Conservation (phyloP, 2,797 vertebrate species). For the Parauchenoglanis ngamensis region DNA sequence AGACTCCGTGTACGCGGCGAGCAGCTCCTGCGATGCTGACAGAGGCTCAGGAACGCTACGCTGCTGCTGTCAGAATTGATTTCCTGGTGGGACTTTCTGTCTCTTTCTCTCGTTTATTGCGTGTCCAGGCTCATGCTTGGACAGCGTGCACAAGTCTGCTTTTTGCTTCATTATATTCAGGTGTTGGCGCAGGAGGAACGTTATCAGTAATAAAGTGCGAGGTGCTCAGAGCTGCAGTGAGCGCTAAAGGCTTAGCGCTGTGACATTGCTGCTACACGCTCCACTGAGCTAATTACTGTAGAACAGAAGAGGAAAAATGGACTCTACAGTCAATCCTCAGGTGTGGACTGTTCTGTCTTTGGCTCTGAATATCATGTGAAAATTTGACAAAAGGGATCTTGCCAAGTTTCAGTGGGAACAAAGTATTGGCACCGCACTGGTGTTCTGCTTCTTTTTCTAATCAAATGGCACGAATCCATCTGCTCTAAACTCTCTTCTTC, state of each 20-base stretch:
- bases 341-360: not conserved
- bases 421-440: not conserved
- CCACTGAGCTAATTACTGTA: constrained; percentile 28
- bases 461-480: not conserved
- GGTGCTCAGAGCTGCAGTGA: not conserved
- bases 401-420: not conserved
- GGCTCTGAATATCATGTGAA: constrained; percentile 18
- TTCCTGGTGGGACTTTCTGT: not conserved
- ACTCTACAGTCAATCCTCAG: not conserved
- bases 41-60: not conserved
- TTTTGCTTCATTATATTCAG: not conserved
- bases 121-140: not conserved
- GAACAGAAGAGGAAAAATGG: constrained; percentile 2
- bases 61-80: not conserved
- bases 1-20: not conserved
- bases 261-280: not conserved
- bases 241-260: not conserved
- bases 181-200: constrained; percentile 8
- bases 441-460: not conserved
- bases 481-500: constrained; percentile 1
- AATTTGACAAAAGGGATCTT: constrained; percentile 25
- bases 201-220: constrained; percentile 6
- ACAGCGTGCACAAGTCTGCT: not conserved
- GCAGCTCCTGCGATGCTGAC: not conserved
- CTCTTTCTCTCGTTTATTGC: not conserved